These are phyloP conservation scores for Turritopsis dohrnii DNA, from an alignment of 30 jellyfish, hydroid and myxozoan genomes.

Conservation along the genomic window DNA sequence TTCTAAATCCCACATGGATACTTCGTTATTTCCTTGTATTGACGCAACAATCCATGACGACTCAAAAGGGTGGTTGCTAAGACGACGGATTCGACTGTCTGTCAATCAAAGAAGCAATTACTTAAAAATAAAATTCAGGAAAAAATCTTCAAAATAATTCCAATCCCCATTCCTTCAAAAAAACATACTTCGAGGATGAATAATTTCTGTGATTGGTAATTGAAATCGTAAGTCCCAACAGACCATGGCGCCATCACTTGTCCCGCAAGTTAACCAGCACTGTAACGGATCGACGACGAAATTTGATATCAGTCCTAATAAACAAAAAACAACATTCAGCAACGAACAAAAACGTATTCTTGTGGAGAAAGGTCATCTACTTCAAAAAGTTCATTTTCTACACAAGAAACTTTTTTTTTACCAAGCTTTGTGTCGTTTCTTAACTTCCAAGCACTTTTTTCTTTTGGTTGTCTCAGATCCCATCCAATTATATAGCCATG, in stretches of 20 bases:
- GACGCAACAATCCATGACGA: slow-evolving; percentile 96
- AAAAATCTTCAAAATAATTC: too few relatives aligned
- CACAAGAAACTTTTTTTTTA: slow-evolving; percentile 1
- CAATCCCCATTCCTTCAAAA: too few relatives aligned
- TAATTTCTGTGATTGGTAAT: slow-evolving; percentile 75
- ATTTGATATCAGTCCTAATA: slow-evolving; percentile 74
- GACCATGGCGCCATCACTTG: slow-evolving; percentile 86
- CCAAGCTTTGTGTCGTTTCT: slow-evolving; percentile 75
- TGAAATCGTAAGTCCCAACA: slow-evolving; percentile 99
- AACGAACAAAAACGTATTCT: too few relatives aligned
- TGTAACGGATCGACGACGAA: slow-evolving; percentile 86
- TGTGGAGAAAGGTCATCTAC: too few relatives aligned
- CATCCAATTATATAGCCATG: slow-evolving; percentile 93
- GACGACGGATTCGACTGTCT: slow-evolving; percentile 76
- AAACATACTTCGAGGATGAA: slow-evolving; percentile 76
- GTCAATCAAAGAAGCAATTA: background rate
- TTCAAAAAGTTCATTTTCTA: background rate
- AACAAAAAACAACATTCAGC: background rate
- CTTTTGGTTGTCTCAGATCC: slow-evolving; percentile 91
- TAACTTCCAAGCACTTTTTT: slow-evolving; percentile 80
- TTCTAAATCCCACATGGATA: slow-evolving; percentile 97
- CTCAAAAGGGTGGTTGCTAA: slow-evolving; percentile 66
- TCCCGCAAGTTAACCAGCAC: slow-evolving; percentile 95
- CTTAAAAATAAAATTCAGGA: background rate
- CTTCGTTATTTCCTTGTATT: slow-evolving; percentile 92